Base-by-base conservation (phyloP, 2,797 vertebrate species). In the Anguilla megastoma region DNA sequence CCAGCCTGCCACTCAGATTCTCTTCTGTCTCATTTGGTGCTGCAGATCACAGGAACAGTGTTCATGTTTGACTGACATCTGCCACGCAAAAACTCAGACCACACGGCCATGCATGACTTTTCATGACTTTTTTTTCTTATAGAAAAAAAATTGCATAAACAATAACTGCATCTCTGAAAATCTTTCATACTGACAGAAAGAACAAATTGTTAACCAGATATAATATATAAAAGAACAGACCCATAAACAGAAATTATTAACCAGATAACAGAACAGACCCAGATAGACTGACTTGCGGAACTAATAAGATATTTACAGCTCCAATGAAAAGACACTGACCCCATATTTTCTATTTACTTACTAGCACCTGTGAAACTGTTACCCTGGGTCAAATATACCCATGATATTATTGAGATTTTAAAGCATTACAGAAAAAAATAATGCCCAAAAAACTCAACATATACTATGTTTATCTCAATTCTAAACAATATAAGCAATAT, bases 1-100 rank as follows among this genome's bases (percentile, higher is more conserved):
- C 86, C 90, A 96, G 90, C 0, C 1, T 90, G 10, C 93, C 96
- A 0, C 4, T 88, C 74, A 95, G 91, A 79, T 27, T 71, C 0
- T 10, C 60, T 2, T 90, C 90, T 0, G 4, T 45, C 0, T 41
- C 60, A 33, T 48, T 93, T 92, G 0, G 24, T 9, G 16, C 88
- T 88, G 33, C 58, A 87, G 1, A 87, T 7, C 24, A 89, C n/a
- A 84, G 48, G 82, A 84, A 50, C 27, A 21, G 9, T 6, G 1
- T 16, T 84, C n/a, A 56, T 56, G 52, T 48, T 24, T 82, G 84
- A 87, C 45, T 83, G 52, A 30, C 27, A 21, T 27, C 60, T 84
- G n/a, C 21, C 21, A 84, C 12, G 36, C 41, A 6, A 14, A 41
- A 48, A 24, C 41, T 82, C 76, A 82, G 0, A 48, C 79, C 16